Conservation (phyloP, 2,888 invertebrate species). For the Ectemnius cavifrons region DNA sequence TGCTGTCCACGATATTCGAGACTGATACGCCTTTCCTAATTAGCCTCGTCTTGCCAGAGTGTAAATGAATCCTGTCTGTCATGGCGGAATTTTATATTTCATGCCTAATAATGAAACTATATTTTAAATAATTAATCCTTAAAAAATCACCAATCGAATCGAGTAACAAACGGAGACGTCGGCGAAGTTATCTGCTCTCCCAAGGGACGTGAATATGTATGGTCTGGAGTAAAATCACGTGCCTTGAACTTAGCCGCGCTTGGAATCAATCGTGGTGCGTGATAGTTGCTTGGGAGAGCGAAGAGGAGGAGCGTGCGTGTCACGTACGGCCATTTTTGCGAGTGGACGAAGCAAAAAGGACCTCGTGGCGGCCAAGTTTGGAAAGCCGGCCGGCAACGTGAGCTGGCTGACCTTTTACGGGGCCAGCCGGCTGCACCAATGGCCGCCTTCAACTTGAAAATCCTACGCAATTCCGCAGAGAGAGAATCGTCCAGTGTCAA, state of each 20-base stretch:
- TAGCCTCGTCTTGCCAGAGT: too few species aligned
- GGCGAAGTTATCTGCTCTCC: neutral
- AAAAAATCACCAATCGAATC: neutral
- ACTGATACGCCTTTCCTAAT: too few species aligned
- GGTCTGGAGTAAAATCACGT: slow-evolving; percentile 46
- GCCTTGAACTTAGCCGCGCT: slow-evolving; percentile 68
- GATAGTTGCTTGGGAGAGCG: neutral
- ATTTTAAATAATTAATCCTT: too few species aligned
- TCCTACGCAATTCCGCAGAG: slow-evolving; percentile 25
- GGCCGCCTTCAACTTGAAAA: slow-evolving; percentile 72
- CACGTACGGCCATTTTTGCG: slow-evolving; percentile 65
- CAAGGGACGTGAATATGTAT: neutral
- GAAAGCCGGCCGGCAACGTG: slow-evolving; percentile 67
- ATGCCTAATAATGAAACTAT: too few species aligned
- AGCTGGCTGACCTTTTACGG: slow-evolving; percentile 66
- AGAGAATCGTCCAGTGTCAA: slow-evolving; percentile 53
- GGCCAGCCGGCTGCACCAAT: slow-evolving; percentile 62
- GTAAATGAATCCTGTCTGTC: too few species aligned
- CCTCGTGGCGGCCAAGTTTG: slow-evolving; percentile 70
- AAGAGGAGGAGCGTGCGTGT: slow-evolving; percentile 39
- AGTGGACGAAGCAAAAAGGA: slow-evolving; percentile 60
- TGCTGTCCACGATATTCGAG: neutral
- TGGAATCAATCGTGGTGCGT: too few species aligned
- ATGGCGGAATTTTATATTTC: too few species aligned
- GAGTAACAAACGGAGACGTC: neutral